These are phyloP conservation scores for Piscicola geometra DNA, from an alignment of 2,888 invertebrate genomes.

Conservation along the genomic window DNA sequence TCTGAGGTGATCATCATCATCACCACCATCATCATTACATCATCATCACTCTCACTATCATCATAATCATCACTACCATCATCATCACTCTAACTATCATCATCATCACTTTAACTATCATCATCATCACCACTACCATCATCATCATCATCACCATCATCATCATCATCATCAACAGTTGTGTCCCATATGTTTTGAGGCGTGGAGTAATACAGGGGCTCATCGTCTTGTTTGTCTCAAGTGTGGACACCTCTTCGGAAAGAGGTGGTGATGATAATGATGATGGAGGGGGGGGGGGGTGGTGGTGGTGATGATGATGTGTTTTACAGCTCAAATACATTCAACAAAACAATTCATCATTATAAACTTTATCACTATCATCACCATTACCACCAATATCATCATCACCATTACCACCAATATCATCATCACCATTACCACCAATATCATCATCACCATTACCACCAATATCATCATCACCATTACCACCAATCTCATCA, in stretches of 20 bases:
- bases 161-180: slow-evolving; percentile 50
- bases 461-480: neutral
- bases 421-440: neutral
- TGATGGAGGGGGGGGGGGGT: neutral
- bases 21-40: neutral
- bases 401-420: too few relatives aligned
- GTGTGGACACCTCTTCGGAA: slow-evolving; percentile 88
- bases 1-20: neutral
- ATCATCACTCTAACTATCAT: neutral
- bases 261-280: slow-evolving; percentile 46
- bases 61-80: neutral
- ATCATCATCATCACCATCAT: too few relatives aligned
- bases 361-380: too few relatives aligned
- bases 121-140: neutral
- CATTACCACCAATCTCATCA: neutral
- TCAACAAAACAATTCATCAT: neutral
- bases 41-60: neutral
- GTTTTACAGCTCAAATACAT: neutral
- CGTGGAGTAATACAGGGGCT: slow-evolving; percentile 78
- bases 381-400: too few relatives aligned
- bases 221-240: slow-evolving; percentile 80
- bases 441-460: neutral
- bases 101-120: neutral
- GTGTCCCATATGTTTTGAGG: slow-evolving; percentile 83
- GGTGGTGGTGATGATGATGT: neutral